Evolutionary conservation across 2,797 vertebrate genomes (phyloP).

Genomic region (Petrocephalus sullivani): DNA sequence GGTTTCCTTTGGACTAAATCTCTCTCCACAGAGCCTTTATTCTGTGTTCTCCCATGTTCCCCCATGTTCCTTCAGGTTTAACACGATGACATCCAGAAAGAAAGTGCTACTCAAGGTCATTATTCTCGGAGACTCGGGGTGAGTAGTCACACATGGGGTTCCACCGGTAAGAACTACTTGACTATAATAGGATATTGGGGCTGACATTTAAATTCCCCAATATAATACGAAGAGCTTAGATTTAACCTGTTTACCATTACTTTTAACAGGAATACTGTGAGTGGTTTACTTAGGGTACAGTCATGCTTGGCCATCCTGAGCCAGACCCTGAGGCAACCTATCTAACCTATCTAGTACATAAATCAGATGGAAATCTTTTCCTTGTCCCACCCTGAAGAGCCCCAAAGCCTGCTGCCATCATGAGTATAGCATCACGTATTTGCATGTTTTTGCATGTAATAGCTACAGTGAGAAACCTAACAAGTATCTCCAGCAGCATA

Average conservation of each 20-base stretch:
- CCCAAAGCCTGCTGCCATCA: not conserved
- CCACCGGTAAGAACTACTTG: not conserved
- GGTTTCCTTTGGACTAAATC: not conserved
- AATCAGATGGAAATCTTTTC: not conserved
- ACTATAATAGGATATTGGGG: not conserved
- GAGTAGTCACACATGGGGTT: conserved; percentile 45
- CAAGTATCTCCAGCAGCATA: not conserved
- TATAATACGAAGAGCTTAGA: not conserved
- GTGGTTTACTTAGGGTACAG: not conserved
- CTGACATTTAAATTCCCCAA: not conserved
- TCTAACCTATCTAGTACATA: not conserved
- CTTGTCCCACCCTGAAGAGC: not conserved
- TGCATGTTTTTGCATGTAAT: not conserved
- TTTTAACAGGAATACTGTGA: not conserved
- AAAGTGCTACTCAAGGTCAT: conserved; percentile 94
- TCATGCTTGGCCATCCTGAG: not conserved
- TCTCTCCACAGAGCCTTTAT: not conserved
- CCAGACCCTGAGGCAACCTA: not conserved
- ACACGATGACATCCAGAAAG: conserved; percentile 93
- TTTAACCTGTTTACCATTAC: not conserved
- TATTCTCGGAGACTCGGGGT: conserved; percentile 91
- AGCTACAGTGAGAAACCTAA: not conserved
- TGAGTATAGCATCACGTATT: not conserved
- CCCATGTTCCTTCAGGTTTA: conserved; percentile 47
- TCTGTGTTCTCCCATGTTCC: conserved; percentile 12